Base-by-base conservation (phyloP, 2,797 vertebrate genomes). In the Geotrypetes seraphini region DNA sequence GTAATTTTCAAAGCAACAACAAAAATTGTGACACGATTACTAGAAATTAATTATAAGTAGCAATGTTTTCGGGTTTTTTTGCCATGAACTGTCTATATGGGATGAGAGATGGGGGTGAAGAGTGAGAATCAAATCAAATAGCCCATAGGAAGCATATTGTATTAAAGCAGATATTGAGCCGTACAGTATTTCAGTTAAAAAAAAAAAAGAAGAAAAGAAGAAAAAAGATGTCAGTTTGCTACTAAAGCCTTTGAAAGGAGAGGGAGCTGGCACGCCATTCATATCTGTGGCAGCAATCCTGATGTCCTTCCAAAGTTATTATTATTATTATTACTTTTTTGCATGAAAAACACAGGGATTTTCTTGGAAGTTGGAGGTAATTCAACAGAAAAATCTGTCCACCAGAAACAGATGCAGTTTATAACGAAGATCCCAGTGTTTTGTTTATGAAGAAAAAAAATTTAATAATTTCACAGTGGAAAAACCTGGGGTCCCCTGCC, bases 401-500 rank as follows among this genome's bases (percentile, higher is more conserved):
- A 46, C 33, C 38, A 33, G 40, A 31, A n/a, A 50, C 8, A 31
- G 40, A 47, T 40, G 61, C 39, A 50, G 71, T 69, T 73, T 71
- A 75, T 65, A 74, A 60, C 62, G 64, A 66, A 50, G 61, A 60
- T 68, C 49, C 54, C 65, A 58, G 53, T 73, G 75, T 79, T 75
- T 74, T 75, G 73, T 69, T 79, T 74, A 69, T 70, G 66, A 63
- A 59, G 73, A 48, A n/a, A n/a, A n/a, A n/a, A n/a, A n/a, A n/a
- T n/a, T n/a, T n/a, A n/a, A n/a, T n/a, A n/a, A n/a, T n/a, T 47
- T 39, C 33, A 69, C 64, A 54, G 66, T 71, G 75, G 70, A 76
- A 72, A 76, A 79, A 72, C 67, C 69, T 36, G 58, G 70, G 66
- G 33, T 75, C 67, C 63, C 69, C 58, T 83, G 75, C 78, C 78